Conservation (phyloP, 2,888 invertebrate genomes). For the Agrochola macilenta region DNA sequence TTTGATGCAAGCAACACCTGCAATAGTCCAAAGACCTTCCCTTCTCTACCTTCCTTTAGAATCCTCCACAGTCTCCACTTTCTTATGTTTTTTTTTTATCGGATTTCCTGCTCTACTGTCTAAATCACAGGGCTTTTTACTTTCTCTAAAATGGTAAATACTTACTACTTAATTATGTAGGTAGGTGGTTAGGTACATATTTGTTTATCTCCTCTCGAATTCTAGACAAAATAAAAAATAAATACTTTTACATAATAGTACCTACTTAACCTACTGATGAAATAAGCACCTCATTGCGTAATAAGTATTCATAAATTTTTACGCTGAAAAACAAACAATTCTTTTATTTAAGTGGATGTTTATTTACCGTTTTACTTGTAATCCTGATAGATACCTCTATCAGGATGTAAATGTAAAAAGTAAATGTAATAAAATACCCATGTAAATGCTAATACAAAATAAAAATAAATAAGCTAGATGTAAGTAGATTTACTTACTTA, state of each 20-base stretch:
- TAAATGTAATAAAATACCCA: too few species aligned
- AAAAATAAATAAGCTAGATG: background rate
- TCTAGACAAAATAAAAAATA: constrained; percentile 4
- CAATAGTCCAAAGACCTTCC: background rate
- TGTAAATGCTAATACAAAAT: constrained; percentile 4
- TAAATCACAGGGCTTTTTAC: background rate
- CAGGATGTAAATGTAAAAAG: too few species aligned
- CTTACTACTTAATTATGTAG: background rate
- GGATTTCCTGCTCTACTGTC: background rate
- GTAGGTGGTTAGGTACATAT: too few species aligned
- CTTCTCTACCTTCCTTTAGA: background rate
- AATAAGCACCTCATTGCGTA: background rate
- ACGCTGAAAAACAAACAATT: background rate
- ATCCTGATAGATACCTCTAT: background rate
- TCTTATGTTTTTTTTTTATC: background rate
- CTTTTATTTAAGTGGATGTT: background rate
- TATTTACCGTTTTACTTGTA: background rate
- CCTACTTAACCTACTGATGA: constrained; percentile 16
- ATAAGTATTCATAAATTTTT: background rate
- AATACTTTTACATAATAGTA: constrained; percentile 10
- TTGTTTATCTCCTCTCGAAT: constrained; percentile 18
- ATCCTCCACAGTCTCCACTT: too few species aligned
- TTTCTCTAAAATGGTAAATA: background rate
- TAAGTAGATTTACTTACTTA: background rate
- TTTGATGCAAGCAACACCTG: background rate